These are phyloP conservation scores for Pseudomyrmex concolor DNA, from an alignment of 1,140 invertebrate species.

Conservation along the genomic window DNA sequence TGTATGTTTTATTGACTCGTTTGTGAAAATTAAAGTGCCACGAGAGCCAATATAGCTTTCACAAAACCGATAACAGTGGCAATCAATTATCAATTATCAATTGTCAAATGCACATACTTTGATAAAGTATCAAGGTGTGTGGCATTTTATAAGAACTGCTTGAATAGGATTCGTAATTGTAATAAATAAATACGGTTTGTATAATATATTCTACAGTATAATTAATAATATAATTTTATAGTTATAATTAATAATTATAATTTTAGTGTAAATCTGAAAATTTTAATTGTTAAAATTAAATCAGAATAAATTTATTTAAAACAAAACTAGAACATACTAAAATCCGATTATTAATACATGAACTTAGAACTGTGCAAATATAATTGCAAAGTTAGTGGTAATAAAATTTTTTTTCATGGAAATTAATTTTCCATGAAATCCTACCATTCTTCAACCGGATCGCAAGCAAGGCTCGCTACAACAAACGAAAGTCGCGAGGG, in stretches of 20 bases:
- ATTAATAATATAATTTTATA: neutral
- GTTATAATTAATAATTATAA: neutral
- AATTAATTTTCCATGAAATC: constrained; percentile 48
- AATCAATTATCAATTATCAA: neutral
- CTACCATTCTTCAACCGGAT: constrained; percentile 6
- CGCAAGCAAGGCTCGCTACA: constrained; percentile 34
- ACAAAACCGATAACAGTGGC: neutral
- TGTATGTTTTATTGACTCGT: neutral
- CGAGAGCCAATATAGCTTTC: neutral
- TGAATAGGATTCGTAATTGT: neutral
- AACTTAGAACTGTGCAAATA: constrained; percentile 11
- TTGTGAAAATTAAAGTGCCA: constrained; percentile 15
- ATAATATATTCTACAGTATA: neutral
- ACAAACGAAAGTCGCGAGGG: constrained; percentile 53
- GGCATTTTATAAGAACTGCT: neutral
- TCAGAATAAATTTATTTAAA: neutral
- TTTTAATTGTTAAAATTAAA: neutral
- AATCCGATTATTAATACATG: neutral
- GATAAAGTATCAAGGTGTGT: neutral
- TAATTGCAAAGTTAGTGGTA: neutral
- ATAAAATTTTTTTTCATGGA: constrained; percentile 2
- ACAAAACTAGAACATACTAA: neutral
- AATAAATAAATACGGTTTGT: no score
- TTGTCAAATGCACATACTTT: neutral
- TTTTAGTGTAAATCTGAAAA: neutral